Conservation (phyloP, 2,113 vertebrate species). For the Orcinus orca region DNA sequence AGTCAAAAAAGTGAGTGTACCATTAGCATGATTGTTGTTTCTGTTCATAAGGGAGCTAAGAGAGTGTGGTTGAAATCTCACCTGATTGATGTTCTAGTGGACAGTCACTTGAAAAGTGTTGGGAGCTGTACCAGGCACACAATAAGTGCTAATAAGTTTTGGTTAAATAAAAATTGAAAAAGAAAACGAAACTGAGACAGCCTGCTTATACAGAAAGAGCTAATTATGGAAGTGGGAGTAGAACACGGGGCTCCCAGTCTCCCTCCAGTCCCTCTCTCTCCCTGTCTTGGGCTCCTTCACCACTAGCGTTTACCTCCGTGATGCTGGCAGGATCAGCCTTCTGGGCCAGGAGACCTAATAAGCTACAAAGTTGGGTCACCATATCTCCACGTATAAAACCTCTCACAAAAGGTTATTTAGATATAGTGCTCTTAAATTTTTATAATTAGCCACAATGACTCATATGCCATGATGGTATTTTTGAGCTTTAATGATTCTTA, state of each 20-base stretch:
- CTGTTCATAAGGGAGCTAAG: not conserved
- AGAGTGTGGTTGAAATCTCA: not conserved
- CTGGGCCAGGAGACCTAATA: not conserved
- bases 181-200: not conserved
- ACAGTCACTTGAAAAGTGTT: not conserved
- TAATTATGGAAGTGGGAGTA: not conserved
- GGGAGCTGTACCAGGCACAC: not conserved
- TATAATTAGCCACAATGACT: slow-evolving; percentile 34
- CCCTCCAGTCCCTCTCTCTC: not conserved
- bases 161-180: not conserved
- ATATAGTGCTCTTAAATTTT: not conserved
- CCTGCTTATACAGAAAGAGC: not conserved
- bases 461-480: slow-evolving; percentile 24
- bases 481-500: slow-evolving; percentile 19
- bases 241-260: not conserved
- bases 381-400: not conserved
- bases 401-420: slow-evolving; percentile 22
- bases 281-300: not conserved
- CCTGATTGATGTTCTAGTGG: not conserved
- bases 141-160: not conserved
- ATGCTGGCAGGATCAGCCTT: not conserved
- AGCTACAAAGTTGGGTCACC: not conserved
- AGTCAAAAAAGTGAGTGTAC: not conserved
- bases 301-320: not conserved
- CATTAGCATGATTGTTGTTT: not conserved